Base-by-base conservation (phyloP, 2,888 invertebrate genomes). In the Apomyelois bistriatella region DNA sequence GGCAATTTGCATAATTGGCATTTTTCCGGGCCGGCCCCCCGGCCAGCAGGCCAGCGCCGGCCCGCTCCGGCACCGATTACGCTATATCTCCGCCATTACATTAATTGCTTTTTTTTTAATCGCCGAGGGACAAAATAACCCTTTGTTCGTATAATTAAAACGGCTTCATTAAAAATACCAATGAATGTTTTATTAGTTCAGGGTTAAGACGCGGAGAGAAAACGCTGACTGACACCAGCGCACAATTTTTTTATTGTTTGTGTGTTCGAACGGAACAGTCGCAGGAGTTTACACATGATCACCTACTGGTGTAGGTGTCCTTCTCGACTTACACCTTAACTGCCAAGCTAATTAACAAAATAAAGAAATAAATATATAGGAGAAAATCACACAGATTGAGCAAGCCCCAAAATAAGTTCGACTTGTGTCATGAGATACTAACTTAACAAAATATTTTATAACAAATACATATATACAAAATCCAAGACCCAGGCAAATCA, bases 101-200 rank as follows among this genome's bases (percentile, higher is more conserved):
- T 70, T 82, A 77, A 82, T 79, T 79, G 75, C 67, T 71, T 79
- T 78, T 79, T 78, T 77, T 74, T 75, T 64, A 62, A 55, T 42
- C 51, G 51, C 38, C 56, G 54, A 54, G 52, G 56, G 37, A 52
- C 52, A 52, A 52, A 63, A 65, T 66, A 77, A 76, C 78, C 76
- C 74, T 76, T 77, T 68, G 66, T 69, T 66, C 68, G 66, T 74
- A 72, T 67, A 71, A 76, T 79, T 74, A 68, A 69, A 78, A 75
- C 59, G 66, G 60, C 62, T 74, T 78, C 69, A 77, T 81, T 82
- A 74, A 70, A 75, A 66, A 70, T 64, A 56, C 58, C 62, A 65
- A 70, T 71, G 62, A 68, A 70, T 74, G 70, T 72, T 74, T 72
- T 66, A 60, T 61, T 52, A 36, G 56, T 40, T 15, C 22, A 35